Conservation (phyloP, 2,888 invertebrate species). For the Drosophila rubida region DNA sequence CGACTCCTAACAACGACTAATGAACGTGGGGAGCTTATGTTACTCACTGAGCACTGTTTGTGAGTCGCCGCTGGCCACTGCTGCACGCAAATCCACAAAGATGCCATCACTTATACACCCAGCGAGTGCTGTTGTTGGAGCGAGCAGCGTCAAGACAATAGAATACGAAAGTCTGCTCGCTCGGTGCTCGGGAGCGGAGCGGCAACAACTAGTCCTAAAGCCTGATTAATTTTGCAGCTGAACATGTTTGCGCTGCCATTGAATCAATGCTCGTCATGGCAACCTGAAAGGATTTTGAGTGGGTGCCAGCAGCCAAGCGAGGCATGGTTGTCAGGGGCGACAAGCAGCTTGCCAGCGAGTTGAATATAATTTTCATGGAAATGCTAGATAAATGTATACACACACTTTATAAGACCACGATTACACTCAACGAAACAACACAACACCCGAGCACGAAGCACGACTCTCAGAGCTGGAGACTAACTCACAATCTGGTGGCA, state of each 20-base stretch:
- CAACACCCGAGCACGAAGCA: not conserved
- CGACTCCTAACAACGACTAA: conserved; percentile 43
- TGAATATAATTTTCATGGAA: conserved; percentile 34
- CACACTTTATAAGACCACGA: conserved; percentile 20
- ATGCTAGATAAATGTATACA: conserved; percentile 6
- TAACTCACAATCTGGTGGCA: not conserved
- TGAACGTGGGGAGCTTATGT: conserved; percentile 46
- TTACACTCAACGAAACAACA: conserved; percentile 40
- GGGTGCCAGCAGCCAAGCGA: conserved; percentile 25
- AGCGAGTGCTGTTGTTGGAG: not conserved
- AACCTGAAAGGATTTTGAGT: conserved; percentile 47
- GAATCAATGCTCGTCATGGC: conserved; percentile 37
- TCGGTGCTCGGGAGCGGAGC: not conserved
- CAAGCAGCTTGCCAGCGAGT: conserved; percentile 29
- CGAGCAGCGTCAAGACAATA: conserved; percentile 41
- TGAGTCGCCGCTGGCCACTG: conserved; percentile 21
- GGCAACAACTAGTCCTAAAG: conserved; percentile 18
- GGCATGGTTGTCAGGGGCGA: conserved; percentile 26
- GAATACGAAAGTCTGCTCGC: conserved; percentile 28
- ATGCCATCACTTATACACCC: conserved; percentile 26
- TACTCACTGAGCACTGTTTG: conserved; percentile 1
- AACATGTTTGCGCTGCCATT: conserved; percentile 37
- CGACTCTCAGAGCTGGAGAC: too few relatives aligned
- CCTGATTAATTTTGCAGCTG: conserved; percentile 49
- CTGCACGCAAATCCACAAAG: conserved; percentile 42